Evolutionary conservation across 2,113 vertebrate genomes (phyloP).

Genomic region (Neolamprologus sp.): DNA sequence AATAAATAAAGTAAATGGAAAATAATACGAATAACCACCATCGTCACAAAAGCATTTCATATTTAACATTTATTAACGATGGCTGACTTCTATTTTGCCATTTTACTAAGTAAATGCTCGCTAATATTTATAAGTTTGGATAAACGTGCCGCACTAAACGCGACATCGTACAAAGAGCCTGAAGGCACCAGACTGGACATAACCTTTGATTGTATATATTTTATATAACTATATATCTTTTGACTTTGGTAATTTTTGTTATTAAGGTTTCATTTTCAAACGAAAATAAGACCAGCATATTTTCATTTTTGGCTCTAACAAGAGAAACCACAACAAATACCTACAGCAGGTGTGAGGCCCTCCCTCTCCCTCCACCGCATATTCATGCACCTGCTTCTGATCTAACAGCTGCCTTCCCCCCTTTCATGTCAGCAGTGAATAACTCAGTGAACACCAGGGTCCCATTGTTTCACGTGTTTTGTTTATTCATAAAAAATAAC

Average conservation of each 20-base stretch:
- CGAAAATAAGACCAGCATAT: neutral
- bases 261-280: neutral
- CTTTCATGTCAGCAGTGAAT: neutral
- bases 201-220: neutral
- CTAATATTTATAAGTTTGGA: neutral
- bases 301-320: neutral
- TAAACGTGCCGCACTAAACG: neutral
- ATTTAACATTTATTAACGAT: neutral
- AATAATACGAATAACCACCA: neutral
- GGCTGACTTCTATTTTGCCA: neutral
- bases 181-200: neutral
- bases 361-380: neutral
- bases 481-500: conserved; percentile 78
- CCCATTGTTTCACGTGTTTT: conserved; percentile 35
- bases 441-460: neutral
- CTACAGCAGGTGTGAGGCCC: conserved; percentile 10
- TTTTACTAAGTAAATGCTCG: neutral
- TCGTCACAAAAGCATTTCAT: neutral
- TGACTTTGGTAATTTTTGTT: neutral
- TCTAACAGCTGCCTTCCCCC: neutral
- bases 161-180: neutral
- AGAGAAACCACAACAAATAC: neutral
- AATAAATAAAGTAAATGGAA: neutral
- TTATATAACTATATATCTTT: neutral
- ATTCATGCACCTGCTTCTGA: neutral